These are phyloP conservation scores for Ophion costatus DNA, from an alignment of 2,888 invertebrate genomes.

Conservation along the genomic window DNA sequence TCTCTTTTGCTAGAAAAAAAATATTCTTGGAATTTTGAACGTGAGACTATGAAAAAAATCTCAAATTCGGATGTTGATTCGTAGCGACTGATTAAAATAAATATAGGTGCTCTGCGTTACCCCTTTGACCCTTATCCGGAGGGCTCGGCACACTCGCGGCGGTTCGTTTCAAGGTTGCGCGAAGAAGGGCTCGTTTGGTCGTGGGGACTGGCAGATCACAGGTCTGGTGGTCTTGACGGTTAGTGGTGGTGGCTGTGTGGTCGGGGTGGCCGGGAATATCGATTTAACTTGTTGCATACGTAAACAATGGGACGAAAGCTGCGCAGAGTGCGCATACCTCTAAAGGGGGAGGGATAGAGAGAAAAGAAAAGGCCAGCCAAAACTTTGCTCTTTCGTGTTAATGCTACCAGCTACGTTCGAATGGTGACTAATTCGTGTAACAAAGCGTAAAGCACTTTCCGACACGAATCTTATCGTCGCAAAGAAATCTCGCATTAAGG, in stretches of 20 bases:
- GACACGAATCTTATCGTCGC: background rate
- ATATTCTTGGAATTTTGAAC: background rate
- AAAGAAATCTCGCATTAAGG: conserved; percentile 9
- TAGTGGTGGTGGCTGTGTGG: conserved; percentile 31
- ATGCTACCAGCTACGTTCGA: background rate
- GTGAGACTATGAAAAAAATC: background rate
- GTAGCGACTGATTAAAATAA: background rate
- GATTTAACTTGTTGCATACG: conserved; percentile 77
- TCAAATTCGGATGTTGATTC: background rate
- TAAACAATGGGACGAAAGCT: conserved; percentile 68
- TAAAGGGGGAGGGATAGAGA: background rate
- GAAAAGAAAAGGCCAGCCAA: background rate
- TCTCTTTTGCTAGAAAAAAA: background rate
- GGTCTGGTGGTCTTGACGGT: conserved; percentile 31
- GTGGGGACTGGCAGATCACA: conserved; percentile 48
- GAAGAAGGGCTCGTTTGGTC: conserved; percentile 45
- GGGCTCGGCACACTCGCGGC: conserved; percentile 25
- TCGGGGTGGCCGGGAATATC: conserved; percentile 63
- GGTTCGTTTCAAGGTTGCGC: conserved; percentile 65
- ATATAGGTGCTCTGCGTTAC: background rate
- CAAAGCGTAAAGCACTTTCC: conserved; percentile 5
- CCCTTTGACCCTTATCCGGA: conserved; percentile 10
- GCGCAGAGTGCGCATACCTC: conserved; percentile 34
- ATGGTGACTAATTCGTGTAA: conserved; percentile 21
- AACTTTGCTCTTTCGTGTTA: background rate